These are phyloP conservation scores for Megaceryle alcyon DNA, from an alignment of 2,797 vertebrate species.

Conservation along the genomic window DNA sequence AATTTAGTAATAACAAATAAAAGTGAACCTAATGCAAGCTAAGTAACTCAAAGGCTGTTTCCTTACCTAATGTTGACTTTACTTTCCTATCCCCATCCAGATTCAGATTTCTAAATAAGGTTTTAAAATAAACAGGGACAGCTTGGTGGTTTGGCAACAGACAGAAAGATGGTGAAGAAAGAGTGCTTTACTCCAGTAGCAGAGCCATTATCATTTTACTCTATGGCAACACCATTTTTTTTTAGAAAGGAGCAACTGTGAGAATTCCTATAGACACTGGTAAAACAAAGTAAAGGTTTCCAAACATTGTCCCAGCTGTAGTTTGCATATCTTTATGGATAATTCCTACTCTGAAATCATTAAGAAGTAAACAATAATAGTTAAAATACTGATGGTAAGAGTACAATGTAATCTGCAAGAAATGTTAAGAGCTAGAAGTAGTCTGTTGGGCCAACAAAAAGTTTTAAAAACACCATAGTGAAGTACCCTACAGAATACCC, in stretches of 20 bases:
- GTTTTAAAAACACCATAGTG: background rate
- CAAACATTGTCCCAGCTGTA: background rate
- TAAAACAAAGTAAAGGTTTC: background rate
- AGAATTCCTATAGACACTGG: background rate
- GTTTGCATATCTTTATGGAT: background rate
- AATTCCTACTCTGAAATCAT: background rate
- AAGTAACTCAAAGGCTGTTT: background rate
- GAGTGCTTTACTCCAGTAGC: background rate
- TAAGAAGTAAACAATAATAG: background rate
- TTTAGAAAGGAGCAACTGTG: background rate
- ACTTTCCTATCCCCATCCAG: conserved; percentile 3
- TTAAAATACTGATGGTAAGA: background rate
- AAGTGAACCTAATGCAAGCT: background rate
- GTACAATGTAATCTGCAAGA: background rate
- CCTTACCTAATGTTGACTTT: conserved; percentile 31
- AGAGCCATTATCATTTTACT: background rate
- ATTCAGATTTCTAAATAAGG: conserved; percentile 44
- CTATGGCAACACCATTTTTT: background rate
- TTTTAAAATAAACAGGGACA: conserved; percentile 2
- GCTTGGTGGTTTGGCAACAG: conserved; percentile 2
- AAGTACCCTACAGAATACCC: background rate
- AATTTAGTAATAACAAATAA: conserved; percentile 52
- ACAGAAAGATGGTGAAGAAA: background rate
- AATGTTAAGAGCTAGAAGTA: background rate
- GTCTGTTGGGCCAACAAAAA: background rate